Percentiles rank a stretch among this genome's conserved stretches.
Evolutionary conservation across 2,113 vertebrate genomes (phyloP).

Genomic region (Empidonax alnorum): DNA sequence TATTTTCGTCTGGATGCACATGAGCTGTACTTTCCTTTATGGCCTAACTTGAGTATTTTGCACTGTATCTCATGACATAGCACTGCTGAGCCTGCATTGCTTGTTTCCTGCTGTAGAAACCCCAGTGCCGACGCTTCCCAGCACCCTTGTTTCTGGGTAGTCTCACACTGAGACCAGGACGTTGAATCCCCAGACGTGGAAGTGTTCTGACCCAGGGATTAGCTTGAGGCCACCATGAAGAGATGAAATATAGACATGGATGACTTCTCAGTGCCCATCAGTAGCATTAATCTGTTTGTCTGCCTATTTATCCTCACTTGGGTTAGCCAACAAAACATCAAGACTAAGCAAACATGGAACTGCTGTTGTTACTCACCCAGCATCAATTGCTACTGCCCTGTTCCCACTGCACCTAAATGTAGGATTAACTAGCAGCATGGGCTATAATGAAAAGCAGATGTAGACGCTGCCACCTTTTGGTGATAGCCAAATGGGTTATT

Average conservation of each 20-base stretch:
- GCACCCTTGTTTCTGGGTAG: not conserved
- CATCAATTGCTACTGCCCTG: not conserved
- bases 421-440: not conserved
- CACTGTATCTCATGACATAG: not conserved
- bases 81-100: rapidly evolving
- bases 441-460: constrained; percentile 33
- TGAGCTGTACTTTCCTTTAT: not conserved
- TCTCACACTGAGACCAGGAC: not conserved
- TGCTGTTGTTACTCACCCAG: not conserved
- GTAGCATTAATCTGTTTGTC: constrained; percentile 19
- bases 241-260: not conserved
- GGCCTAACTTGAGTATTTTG: not conserved
- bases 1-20: not conserved
- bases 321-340: not conserved
- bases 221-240: not conserved
- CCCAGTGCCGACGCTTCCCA: not conserved
- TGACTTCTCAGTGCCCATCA: not conserved
- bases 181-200: not conserved
- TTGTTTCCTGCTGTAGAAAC: not conserved
- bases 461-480: constrained; percentile 63
- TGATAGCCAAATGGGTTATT: not conserved
- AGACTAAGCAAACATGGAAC: not conserved
- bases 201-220: constrained; percentile 3
- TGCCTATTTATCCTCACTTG: constrained; percentile 3
- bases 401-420: not conserved